A percentile compares a stretch with the other conserved stretches of the same genome.
Evolutionary conservation across 2,888 invertebrate species (phyloP).

Genomic region (Dryococelus australis): DNA sequence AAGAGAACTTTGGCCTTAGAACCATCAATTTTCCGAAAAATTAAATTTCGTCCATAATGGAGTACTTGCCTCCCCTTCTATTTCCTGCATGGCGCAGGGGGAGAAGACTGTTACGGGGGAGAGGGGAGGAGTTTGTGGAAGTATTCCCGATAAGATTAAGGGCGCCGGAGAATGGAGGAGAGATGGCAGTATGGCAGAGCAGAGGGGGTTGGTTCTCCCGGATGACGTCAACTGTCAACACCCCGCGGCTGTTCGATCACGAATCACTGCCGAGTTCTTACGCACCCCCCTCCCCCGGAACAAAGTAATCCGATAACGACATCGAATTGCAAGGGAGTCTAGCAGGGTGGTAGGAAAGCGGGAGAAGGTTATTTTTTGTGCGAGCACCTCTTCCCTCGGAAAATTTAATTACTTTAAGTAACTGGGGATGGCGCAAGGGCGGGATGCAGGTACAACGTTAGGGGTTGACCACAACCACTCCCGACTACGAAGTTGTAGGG

Average conservation of each 20-base stretch:
- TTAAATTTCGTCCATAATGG: slow-evolving; percentile 16
- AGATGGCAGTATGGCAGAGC: too few relatives aligned
- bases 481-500: too few relatives aligned
- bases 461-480: too few relatives aligned
- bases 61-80: not conserved
- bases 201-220: not conserved
- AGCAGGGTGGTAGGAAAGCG: too few relatives aligned
- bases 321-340: too few relatives aligned
- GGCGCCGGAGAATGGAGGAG: not conserved
- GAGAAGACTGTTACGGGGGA: not conserved
- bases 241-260: not conserved
- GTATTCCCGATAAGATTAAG: slow-evolving; percentile 16
- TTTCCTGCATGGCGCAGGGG: not conserved
- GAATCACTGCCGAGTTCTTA: not conserved
- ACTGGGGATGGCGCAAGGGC: too few relatives aligned
- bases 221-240: not conserved
- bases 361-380: too few relatives aligned
- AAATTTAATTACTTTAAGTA: too few relatives aligned
- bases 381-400: too few relatives aligned
- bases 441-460: too few relatives aligned
- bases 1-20: not conserved
- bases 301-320: too few relatives aligned
- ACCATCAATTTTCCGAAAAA: slow-evolving; percentile 4
- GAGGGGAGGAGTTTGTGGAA: not conserved
- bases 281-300: not conserved